Evolutionary conservation across 2,888 invertebrate species (phyloP), one percentile per base, ranked within the genome.

Genomic region (Megastigmus dorsalis): DNA sequence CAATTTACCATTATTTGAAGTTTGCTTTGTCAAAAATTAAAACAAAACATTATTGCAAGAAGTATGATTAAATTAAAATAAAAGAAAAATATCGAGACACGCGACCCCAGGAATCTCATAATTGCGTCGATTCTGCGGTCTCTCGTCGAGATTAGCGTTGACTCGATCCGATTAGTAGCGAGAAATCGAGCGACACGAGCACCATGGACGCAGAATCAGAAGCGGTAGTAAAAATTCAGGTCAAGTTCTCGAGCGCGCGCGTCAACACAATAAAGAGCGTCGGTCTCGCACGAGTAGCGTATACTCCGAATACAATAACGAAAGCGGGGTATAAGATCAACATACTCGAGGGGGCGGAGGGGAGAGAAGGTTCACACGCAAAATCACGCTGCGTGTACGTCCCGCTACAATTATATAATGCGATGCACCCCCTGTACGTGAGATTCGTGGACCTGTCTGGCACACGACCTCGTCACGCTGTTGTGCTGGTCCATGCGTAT

Each of bases 331-430:
- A n/a, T n/a, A 23, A 36, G 54, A 71, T 55, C 63, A 60, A 66
- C 52, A 36, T 20, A 45, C 62, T 62, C 30, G 18, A 43, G 26
- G 36, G n/a, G 28, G 33, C 36, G 13, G n/a, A 18, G n/a, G 50
- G 67, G 38, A 18, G 28, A 43, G 36, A 52, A 54, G 78, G 82
- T 84, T 84, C 84, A 83, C 84, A 84, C 84, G 84, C 81, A 79
- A 79, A 80, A 81, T 80, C 79, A 78, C 75, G 76, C 72, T 15
- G 38, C 6, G 15, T 54, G 6, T 0, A 4, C 43, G 23, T 20
- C 41, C 63, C 69, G 57, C 74, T 79, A 82, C 84, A 84, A 86
- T 87, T 87, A 86, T 80, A 82, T 86, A 86, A 87, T 87, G 82
- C 83, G 83, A 85, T 86, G 82, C 85, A 85, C 85, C 85, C 85